phyloP scores from a whole-genome alignment of 2,888 invertebrate species.

The Mermis nigrescens region DNA sequence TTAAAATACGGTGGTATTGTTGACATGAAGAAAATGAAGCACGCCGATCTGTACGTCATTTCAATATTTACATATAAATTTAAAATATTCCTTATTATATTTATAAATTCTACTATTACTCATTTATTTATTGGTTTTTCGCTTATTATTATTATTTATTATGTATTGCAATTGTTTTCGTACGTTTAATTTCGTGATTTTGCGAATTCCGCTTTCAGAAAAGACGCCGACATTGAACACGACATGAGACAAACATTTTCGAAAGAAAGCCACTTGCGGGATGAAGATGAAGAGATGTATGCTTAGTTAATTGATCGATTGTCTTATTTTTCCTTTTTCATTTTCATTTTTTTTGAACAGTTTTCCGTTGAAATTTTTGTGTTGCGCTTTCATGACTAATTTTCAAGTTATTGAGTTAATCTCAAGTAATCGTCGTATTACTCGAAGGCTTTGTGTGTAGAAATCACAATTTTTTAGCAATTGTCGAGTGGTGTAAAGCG shows the following conservation, averaged over 20 bases:
- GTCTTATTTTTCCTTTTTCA: no score
- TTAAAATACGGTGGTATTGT: conserved; percentile 10
- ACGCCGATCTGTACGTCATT: conserved; percentile 38
- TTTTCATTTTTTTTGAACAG: no score
- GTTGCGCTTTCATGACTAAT: no score
- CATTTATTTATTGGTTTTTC: conserved; percentile 5
- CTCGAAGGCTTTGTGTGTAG: no score
- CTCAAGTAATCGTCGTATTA: no score
- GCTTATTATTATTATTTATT: no score
- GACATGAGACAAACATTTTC: conserved; percentile 84
- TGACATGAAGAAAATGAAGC: conserved; percentile 9
- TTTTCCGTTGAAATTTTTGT: no score
- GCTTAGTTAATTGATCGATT: conserved; percentile 28
- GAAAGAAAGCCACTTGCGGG: conserved; percentile 86
- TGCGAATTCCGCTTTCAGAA: conserved; percentile 40
- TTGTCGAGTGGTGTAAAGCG: no score
- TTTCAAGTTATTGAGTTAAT: no score
- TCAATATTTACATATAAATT: conserved; percentile 50
- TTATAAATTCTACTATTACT: neutral
- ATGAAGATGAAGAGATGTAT: conserved; percentile 95
- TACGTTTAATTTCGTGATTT: no score
- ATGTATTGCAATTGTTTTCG: no score
- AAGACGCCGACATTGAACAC: conserved; percentile 69
- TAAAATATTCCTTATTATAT: conserved; percentile 42
- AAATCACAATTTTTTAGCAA: no score